Percentiles rank a stretch among this genome's conserved stretches.
Conservation (phyloP, 2,888 invertebrate genomes). For the Tineola bisselliella region DNA sequence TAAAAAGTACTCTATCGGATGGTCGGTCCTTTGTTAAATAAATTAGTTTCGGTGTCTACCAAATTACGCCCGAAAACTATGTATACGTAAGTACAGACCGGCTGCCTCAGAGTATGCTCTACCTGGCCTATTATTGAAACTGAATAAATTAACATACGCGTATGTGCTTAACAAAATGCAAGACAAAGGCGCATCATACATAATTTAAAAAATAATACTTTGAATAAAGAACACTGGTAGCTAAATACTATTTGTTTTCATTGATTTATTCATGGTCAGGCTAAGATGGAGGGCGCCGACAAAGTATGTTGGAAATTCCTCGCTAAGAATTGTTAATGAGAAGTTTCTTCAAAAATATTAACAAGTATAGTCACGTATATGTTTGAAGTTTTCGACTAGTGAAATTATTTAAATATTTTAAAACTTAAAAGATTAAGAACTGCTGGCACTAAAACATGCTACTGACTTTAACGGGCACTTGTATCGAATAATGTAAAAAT, state of each 20-base stretch:
- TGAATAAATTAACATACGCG: constrained; percentile 61
- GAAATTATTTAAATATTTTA: constrained; percentile 44
- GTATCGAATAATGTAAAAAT: neutral
- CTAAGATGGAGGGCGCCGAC: constrained; percentile 57
- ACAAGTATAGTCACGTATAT: constrained; percentile 45
- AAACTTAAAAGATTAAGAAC: constrained; percentile 14
- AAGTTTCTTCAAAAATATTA: constrained; percentile 37
- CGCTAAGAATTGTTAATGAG: constrained; percentile 57
- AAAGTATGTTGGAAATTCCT: constrained; percentile 48
- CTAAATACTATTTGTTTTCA: constrained; percentile 67
- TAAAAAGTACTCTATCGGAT: constrained; percentile 63
- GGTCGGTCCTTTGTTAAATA: constrained; percentile 67
- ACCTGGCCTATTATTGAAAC: constrained; percentile 54
- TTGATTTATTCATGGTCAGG: constrained; percentile 66
- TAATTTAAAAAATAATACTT: constrained; percentile 20
- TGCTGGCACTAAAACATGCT: neutral
- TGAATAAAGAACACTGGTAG: constrained; percentile 62
- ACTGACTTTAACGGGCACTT: neutral
- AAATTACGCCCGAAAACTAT: constrained; percentile 59
- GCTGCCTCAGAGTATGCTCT: constrained; percentile 61
- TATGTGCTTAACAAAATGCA: constrained; percentile 24
- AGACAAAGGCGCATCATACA: constrained; percentile 53
- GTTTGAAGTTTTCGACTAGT: constrained; percentile 28
- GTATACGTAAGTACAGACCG: constrained; percentile 53
- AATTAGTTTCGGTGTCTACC: constrained; percentile 70